phyloP scores from a whole-genome alignment of 2,797 vertebrate genomes.

The Lindbergichthys nudifrons region DNA sequence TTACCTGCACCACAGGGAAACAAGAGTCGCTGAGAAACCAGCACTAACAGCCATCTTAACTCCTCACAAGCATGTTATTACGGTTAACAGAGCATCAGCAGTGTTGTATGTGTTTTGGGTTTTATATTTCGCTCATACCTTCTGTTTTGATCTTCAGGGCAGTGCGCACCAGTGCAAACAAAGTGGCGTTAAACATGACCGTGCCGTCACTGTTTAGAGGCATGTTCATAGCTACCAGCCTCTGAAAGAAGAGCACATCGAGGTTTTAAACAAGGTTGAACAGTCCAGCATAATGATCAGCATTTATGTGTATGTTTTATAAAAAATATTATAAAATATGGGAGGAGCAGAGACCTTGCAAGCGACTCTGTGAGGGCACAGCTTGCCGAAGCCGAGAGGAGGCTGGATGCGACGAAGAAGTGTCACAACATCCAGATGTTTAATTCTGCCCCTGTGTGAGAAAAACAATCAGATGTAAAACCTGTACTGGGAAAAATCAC shows the following conservation, averaged over 20 bases:
- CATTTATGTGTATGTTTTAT: slow-evolving; percentile 2
- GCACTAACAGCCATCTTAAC: slow-evolving; percentile 29
- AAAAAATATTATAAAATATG: slow-evolving; percentile 3
- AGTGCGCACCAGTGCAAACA: slow-evolving; percentile 98
- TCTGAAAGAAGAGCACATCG: slow-evolving; percentile 80
- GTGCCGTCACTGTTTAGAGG: slow-evolving; percentile 97
- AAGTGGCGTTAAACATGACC: slow-evolving; percentile 98
- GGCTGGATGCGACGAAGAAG: slow-evolving; percentile 96
- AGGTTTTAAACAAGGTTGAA: slow-evolving; percentile 12
- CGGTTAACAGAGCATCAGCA: slow-evolving; percentile 9
- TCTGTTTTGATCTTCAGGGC: slow-evolving; percentile 99
- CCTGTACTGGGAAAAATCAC: not conserved
- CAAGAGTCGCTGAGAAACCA: slow-evolving; percentile 36
- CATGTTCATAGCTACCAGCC: slow-evolving; percentile 99
- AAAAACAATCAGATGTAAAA: slow-evolving; percentile 13
- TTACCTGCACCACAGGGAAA: slow-evolving; percentile 87
- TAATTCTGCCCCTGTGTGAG: slow-evolving; percentile 92
- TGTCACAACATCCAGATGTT: slow-evolving; percentile 97
- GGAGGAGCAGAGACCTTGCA: slow-evolving; percentile 89
- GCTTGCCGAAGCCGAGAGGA: slow-evolving; percentile 96
- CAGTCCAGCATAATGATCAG: not conserved
- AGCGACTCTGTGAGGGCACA: slow-evolving; percentile 98
- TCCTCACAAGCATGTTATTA: slow-evolving; percentile 4
- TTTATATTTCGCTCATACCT: slow-evolving; percentile 79
- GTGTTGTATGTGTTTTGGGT: not conserved